Evolutionary conservation across 2,888 invertebrate genomes (phyloP), one percentile per base, ranked within the genome.

Genomic region (Hydraecia micacea): DNA sequence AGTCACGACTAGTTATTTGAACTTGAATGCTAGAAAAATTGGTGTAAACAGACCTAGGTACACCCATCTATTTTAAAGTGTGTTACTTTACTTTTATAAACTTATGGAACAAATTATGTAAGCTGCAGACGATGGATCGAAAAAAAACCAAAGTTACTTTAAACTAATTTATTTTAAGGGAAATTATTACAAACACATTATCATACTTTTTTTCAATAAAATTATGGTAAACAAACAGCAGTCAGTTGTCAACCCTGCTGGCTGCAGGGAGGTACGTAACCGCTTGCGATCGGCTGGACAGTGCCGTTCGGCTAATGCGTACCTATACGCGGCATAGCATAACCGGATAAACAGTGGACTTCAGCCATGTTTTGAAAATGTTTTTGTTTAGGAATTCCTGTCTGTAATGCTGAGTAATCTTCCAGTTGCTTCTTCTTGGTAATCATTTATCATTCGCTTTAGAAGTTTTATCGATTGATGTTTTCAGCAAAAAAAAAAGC

Each of bases 291-390:
- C 91, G 89, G 89, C 89, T 91, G 93, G 91, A 91, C 93, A 90
- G 91, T 91, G 93, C 92, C 91, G 93, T 92, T 93, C 90, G 86
- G 83, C 93, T 94, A 94, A 94, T 95, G 91, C 92, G 91, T 93
- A 94, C 93, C 91, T 94, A 93, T 91, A 91, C 83, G 83, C 86
- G 85, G 84, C 69, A 81, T 73, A 79, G 60, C 71, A 73, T 49
- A 42, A 82, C 88, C 79, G 82, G 81, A 8, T 4, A 46, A 62
- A 89, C 87, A 90, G 11, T 8, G 80, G 75, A 91, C 84, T 79
- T 77, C 15, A 28, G 65, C 8, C 9, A 67, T 73, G 72, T 72
- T 70, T 28, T 6, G 0, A 32, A 18, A 11, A 32, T 49, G 8
- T 32, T 36, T 73, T 60, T 49, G 2, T 65, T 52, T 8, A 18